phyloP scores from a whole-genome alignment of 2,888 invertebrate genomes.

The Drosophila conformis region DNA sequence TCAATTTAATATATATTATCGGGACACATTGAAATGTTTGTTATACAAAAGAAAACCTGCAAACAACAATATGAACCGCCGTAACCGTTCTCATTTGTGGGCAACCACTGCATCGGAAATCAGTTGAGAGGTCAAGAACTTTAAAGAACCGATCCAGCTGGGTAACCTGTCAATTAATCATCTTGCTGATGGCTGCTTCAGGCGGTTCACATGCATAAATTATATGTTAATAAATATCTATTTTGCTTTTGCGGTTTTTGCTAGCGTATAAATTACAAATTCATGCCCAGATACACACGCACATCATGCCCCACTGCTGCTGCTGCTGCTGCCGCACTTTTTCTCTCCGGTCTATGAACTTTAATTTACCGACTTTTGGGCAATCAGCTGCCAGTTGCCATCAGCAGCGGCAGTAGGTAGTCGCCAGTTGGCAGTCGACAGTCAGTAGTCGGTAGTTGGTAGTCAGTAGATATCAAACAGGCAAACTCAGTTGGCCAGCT shows the following conservation, averaged over 20 bases:
- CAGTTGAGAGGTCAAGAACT: slow-evolving; percentile 42
- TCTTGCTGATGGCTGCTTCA: slow-evolving; percentile 34
- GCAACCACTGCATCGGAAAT: slow-evolving; percentile 47
- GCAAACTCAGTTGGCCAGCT: slow-evolving; percentile 46
- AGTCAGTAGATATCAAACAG: slow-evolving; percentile 18
- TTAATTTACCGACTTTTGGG: slow-evolving; percentile 78
- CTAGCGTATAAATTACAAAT: slow-evolving; percentile 75
- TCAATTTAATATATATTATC: neutral
- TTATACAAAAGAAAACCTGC: neutral
- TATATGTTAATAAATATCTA: slow-evolving; percentile 80
- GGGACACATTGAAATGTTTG: neutral
- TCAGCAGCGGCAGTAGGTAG: slow-evolving; percentile 16
- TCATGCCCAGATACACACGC: slow-evolving; percentile 54
- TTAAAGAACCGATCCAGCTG: slow-evolving; percentile 46
- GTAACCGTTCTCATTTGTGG: neutral
- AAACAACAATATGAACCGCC: neutral
- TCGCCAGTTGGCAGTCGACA: slow-evolving; percentile 2
- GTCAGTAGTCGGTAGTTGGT: slow-evolving; percentile 1
- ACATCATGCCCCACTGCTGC: slow-evolving; percentile 7
- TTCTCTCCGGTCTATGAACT: slow-evolving; percentile 52
- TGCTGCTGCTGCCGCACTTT: neutral
- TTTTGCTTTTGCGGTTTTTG: slow-evolving; percentile 78
- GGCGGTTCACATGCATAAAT: slow-evolving; percentile 73
- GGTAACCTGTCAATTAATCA: slow-evolving; percentile 67
- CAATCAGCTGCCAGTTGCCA: slow-evolving; percentile 76